phyloP scores from a whole-genome alignment of 2,888 invertebrate species.

The Acanthosepion pharaonis region DNA sequence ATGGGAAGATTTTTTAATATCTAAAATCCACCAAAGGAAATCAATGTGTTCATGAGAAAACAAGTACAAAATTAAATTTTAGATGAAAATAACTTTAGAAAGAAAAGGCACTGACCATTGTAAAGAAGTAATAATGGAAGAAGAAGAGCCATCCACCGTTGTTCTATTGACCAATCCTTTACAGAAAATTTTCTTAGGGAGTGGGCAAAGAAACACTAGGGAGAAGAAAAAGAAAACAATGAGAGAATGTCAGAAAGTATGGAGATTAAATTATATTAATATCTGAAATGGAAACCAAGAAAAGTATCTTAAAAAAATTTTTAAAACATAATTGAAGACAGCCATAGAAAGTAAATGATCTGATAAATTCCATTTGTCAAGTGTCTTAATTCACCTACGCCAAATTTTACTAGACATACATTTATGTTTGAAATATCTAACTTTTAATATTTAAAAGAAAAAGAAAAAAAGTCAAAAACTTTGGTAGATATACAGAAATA shows the following conservation, averaged over 20 bases:
- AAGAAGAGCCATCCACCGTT: slow-evolving; percentile 93
- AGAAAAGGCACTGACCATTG: slow-evolving; percentile 83
- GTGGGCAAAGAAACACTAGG: slow-evolving; percentile 94
- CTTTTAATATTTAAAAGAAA: too few relatives aligned
- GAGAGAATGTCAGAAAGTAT: not conserved
- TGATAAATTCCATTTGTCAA: too few relatives aligned
- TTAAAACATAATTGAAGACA: too few relatives aligned
- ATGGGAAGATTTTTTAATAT: too few relatives aligned
- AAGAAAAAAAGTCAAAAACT: too few relatives aligned
- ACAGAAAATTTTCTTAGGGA: slow-evolving; percentile 89
- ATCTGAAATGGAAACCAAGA: not conserved
- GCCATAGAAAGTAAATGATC: too few relatives aligned
- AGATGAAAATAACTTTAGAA: not conserved
- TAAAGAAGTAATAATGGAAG: slow-evolving; percentile 90
- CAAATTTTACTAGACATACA: too few relatives aligned
- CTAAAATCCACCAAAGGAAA: not conserved
- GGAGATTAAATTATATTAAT: not conserved
- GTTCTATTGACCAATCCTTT: slow-evolving; percentile 97
- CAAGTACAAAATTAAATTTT: not conserved
- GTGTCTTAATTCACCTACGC: too few relatives aligned
- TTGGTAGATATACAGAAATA: too few relatives aligned
- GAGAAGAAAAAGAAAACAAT: slow-evolving; percentile 47
- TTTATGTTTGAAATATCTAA: too few relatives aligned
- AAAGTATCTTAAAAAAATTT: too few relatives aligned
- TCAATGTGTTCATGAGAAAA: not conserved